These are phyloP conservation scores for Dendrocopos noguchii DNA, from an alignment of 2,113 vertebrate genomes.

Conservation along the genomic window DNA sequence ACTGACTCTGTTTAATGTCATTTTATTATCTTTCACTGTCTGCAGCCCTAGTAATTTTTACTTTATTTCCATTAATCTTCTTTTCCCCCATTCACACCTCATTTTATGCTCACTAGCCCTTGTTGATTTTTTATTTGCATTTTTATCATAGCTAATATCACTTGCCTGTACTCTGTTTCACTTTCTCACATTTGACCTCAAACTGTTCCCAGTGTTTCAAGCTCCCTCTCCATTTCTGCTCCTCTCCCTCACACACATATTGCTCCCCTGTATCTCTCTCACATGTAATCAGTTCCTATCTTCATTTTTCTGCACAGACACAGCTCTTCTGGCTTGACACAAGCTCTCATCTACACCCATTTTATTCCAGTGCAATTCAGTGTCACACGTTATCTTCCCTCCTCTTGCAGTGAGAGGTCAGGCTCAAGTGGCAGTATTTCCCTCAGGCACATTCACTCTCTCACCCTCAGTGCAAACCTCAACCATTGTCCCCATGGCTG, in stretches of 20 bases:
- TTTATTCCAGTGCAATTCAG: not conserved
- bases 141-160: not conserved
- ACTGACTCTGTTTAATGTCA: not conserved
- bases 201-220: not conserved
- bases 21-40: not conserved
- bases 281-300: not conserved
- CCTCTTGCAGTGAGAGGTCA: not conserved
- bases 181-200: not conserved
- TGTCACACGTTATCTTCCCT: not conserved
- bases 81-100: not conserved
- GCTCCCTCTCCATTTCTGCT: not conserved
- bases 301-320: not conserved
- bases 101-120: not conserved
- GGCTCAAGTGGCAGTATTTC: not conserved
- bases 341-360: not conserved
- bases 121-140: not conserved
- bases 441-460: fast-evolving
- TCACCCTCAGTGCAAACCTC: not conserved
- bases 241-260: not conserved
- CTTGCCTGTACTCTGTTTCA: not conserved
- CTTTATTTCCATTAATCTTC: not conserved
- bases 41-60: not conserved
- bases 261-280: not conserved
- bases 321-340: not conserved
- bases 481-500: not conserved